Evolutionary conservation across 2,113 vertebrate genomes (phyloP).

Genomic region (Peromyscus polionotus): DNA sequence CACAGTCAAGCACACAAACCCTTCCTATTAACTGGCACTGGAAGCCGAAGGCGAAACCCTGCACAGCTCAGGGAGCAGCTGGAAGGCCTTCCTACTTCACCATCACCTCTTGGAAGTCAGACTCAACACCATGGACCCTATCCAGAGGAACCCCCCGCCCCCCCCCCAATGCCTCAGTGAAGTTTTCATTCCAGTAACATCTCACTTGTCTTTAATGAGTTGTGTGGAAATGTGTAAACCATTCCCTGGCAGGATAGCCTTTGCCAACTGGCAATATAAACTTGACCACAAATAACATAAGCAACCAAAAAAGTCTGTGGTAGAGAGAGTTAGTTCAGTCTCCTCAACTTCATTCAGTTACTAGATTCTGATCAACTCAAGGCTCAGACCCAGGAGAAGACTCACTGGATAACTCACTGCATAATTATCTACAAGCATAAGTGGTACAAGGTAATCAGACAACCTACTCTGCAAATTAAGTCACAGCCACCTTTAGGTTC

Average conservation of each 20-base stretch:
- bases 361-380: neutral
- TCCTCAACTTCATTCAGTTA: neutral
- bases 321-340: neutral
- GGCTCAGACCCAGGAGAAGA: neutral
- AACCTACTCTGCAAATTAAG: neutral
- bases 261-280: neutral
- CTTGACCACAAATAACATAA: neutral
- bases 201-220: neutral
- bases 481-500: neutral
- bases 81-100: neutral
- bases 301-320: neutral
- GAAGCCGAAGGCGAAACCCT: neutral
- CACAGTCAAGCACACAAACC: neutral
- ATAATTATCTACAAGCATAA: neutral
- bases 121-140: neutral
- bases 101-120: neutral
- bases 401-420: neutral
- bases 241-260: neutral
- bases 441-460: too few species aligned
- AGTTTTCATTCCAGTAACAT: neutral
- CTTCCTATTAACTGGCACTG: neutral
- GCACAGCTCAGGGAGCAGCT: neutral
- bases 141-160: neutral
- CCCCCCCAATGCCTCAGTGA: neutral
- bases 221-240: neutral